A percentile compares a stretch with the other conserved stretches of the same genome.
phyloP scores from a whole-genome alignment of 2,113 vertebrate species.

The Myiozetetes cayanensis region DNA sequence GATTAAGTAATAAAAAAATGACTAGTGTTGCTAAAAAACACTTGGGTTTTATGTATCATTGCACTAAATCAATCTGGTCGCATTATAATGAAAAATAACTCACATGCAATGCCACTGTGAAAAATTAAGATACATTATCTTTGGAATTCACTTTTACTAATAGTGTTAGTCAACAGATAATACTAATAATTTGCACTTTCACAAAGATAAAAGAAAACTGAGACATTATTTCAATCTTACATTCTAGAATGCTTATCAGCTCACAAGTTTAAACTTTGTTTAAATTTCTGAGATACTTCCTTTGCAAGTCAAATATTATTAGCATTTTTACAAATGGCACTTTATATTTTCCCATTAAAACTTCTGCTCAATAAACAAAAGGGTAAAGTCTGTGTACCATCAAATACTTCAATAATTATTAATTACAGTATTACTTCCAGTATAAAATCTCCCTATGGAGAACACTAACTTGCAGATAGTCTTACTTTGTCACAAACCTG shows the following conservation, averaged over 20 bases:
- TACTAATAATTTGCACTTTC: neutral
- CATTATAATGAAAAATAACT: neutral
- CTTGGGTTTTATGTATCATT: neutral
- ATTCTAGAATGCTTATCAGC: neutral
- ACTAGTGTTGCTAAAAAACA: neutral
- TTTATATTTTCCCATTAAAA: neutral
- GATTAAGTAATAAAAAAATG: neutral
- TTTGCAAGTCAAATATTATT: neutral
- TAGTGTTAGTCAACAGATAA: neutral
- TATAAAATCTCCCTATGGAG: neutral
- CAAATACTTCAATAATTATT: neutral
- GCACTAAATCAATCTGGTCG: neutral
- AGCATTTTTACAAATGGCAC: neutral
- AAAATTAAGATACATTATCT: neutral
- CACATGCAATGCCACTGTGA: neutral
- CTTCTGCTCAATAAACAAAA: neutral
- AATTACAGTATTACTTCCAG: neutral
- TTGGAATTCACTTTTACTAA: neutral
- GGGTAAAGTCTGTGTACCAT: neutral
- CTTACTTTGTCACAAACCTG: neutral
- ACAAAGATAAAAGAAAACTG: neutral
- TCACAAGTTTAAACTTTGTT: neutral
- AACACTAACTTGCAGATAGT: neutral
- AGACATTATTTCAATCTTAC: neutral
- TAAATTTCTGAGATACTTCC: neutral